phyloP scores from a whole-genome alignment of 2,888 invertebrate genomes.

The Luperina nickerlii region DNA sequence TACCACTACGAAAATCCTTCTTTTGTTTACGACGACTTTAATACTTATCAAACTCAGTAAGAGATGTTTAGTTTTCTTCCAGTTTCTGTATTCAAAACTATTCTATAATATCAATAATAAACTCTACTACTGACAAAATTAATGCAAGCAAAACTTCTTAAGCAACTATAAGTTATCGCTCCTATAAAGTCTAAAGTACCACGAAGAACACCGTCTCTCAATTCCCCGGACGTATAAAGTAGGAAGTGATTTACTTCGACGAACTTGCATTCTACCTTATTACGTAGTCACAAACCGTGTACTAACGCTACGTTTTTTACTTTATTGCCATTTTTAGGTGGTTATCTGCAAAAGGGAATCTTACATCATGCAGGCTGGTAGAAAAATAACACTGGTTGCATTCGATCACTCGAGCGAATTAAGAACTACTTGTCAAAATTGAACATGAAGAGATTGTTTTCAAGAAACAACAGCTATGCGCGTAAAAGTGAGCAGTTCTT shows the following conservation, averaged over 20 bases:
- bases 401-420: background rate
- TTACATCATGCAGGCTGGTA: too few species aligned
- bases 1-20: background rate
- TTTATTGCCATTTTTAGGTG: background rate
- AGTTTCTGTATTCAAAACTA: background rate
- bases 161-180: slow-evolving; percentile 44
- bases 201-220: slow-evolving; percentile 30
- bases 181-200: slow-evolving; percentile 20
- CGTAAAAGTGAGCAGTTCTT: background rate
- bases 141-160: slow-evolving; percentile 39
- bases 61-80: background rate
- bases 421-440: background rate
- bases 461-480: background rate
- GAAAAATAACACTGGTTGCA: background rate
- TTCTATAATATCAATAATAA: slow-evolving; percentile 15
- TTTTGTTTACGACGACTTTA: background rate
- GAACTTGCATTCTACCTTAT: slow-evolving; percentile 58
- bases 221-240: slow-evolving; percentile 56
- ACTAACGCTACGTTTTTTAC: slow-evolving; percentile 15
- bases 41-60: background rate
- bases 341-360: background rate
- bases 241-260: slow-evolving; percentile 60
- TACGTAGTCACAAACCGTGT: slow-evolving; percentile 52
- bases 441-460: background rate
- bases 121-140: slow-evolving; percentile 11